A percentile compares a stretch with the other conserved stretches of the same genome.
These are phyloP conservation scores for Aleiodes testaceus DNA, from an alignment of 2,888 invertebrate genomes.

Conservation along the genomic window DNA sequence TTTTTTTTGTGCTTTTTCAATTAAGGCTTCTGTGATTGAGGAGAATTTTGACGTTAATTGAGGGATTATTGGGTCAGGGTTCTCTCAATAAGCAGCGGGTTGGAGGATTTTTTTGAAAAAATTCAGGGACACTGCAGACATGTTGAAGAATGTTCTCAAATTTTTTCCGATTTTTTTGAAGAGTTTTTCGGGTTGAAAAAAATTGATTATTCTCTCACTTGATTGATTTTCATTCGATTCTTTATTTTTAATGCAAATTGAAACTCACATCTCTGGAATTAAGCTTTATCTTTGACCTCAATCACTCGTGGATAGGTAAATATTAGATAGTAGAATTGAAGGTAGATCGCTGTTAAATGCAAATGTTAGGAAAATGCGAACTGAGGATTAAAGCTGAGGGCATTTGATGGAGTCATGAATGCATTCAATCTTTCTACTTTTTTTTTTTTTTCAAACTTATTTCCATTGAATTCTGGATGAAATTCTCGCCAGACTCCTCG, in stretches of 20 bases:
- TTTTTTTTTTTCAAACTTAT: slow-evolving; percentile 22
- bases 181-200: no score
- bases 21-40: not conserved
- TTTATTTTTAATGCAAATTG: no score
- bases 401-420: slow-evolving; percentile 32
- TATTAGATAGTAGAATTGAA: slow-evolving; percentile 11
- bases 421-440: slow-evolving; percentile 14
- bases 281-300: slow-evolving; percentile 12
- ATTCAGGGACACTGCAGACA: no score
- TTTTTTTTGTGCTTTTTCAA: no score
- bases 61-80: no score
- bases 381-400: slow-evolving; percentile 30
- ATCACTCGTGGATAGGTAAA: slow-evolving; percentile 3
- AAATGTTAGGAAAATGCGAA: slow-evolving; percentile 29
- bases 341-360: slow-evolving; percentile 26
- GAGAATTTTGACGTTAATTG: not conserved
- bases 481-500: slow-evolving; percentile 8
- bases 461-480: slow-evolving; percentile 24
- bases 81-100: no score
- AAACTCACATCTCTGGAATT: no score
- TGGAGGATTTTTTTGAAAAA: no score
- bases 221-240: no score
- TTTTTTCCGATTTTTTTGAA: no score
- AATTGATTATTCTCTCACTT: no score
- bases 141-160: no score